These are phyloP conservation scores for Gryon sp. DNA, from an alignment of 1,140 invertebrate species.

Conservation along the genomic window DNA sequence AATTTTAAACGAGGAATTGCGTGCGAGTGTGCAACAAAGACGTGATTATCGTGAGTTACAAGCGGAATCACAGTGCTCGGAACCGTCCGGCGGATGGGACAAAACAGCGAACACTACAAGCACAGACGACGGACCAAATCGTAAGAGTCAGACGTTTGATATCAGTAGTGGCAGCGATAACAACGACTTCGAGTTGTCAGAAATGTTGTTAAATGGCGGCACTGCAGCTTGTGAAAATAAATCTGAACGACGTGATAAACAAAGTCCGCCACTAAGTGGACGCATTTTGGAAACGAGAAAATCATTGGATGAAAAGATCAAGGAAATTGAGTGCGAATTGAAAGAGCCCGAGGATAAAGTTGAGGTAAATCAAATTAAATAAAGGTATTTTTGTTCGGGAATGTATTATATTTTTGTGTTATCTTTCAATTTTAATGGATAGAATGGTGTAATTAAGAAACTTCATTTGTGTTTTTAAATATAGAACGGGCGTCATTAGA, in stretches of 20 bases:
- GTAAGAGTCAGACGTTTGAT: conserved; percentile 76
- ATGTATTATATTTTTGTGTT: too few relatives aligned
- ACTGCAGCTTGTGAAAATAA: conserved; percentile 50
- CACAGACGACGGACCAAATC: conserved; percentile 68
- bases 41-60: conserved; percentile 67
- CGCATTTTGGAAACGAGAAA: conserved; percentile 73
- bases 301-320: conserved; percentile 74
- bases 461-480: too few relatives aligned
- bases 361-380: too few relatives aligned
- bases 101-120: conserved; percentile 72
- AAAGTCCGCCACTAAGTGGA: conserved; percentile 47
- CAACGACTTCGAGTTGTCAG: conserved; percentile 69
- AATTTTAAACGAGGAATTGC: conserved; percentile 66
- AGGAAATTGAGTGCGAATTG: conserved; percentile 74
- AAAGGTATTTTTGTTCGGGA: too few relatives aligned
- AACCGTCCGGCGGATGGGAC: conserved; percentile 69
- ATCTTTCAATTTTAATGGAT: too few relatives aligned
- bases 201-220: conserved; percentile 63
- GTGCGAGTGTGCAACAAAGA: conserved; percentile 53
- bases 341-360: conserved; percentile 63
- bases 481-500: too few relatives aligned
- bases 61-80: conserved; percentile 64
- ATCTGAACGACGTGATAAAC: conserved; percentile 31
- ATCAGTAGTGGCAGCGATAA: conserved; percentile 76
- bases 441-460: too few relatives aligned